Base-by-base conservation (phyloP, 2,888 invertebrate species). In the Nezara viridula region DNA sequence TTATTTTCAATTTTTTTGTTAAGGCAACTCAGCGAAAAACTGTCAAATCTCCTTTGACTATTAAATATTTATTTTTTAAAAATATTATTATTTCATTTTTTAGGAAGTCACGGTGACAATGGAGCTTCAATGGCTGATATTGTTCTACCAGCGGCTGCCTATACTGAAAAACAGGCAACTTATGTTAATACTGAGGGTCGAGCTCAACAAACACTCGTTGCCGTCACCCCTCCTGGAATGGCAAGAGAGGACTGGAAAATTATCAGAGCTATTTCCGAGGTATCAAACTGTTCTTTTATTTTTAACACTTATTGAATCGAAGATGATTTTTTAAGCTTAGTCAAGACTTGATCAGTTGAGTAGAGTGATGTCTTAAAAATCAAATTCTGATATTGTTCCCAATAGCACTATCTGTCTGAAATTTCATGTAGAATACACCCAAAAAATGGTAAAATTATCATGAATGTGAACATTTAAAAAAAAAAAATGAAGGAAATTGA, bases 131-230 rank as follows among this genome's bases (percentile, higher is more conserved):
- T 98, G 91, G 99, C 99, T 60, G 98, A 99, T 93, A 95, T 97
- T 4, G 95, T 99, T 90, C 93, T 99, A 21, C 98, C 99, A 2
- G 98, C 99, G 90, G 98, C 98, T 12, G 99, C 99, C 0, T 99
- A 99, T 93, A 99, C 99, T 0, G 99, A 99, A 94, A 99, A 99
- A 94, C 96, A 97, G 92, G 98, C 95, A n/a, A 98, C 97, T 0
- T 99, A 97, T 93, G 98, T 98, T 0, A 99, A 99, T 94, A 99
- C 98, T 0, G 99, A 99, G 94, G 99, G 99, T 2, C 95, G 99
- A 91, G 95, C 98, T 55, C 99, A 99, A 93, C 96, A 98, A 93
- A 98, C 98, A 0, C 94, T 96, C 52, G 94, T 95, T 7, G 98
- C 98, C 37, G 96, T 98, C 77, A 95, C 97, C 27, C 97, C 98